Evolutionary conservation across 23 tunicate species (phyloP), one percentile per base, ranked within the genome.

Genomic region (Clavelina lepadiformis): DNA sequence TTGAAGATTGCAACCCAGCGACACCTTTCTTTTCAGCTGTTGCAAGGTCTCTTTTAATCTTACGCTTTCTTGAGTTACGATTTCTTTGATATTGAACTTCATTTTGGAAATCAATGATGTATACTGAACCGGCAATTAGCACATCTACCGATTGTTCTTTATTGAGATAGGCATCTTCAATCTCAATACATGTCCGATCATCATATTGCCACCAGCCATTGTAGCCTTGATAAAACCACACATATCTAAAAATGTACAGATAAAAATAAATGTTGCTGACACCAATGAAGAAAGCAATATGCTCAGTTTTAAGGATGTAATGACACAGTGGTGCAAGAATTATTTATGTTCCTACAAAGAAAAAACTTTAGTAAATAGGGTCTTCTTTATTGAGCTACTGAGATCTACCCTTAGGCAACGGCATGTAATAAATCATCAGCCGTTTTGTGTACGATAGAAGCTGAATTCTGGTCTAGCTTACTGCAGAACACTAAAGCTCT

Each of bases 201-300:
- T 91, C 98, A 65, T 91, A 91, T 38, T 91, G 91, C 98, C 98
- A 91, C 98, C 98, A 91, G 22, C 98, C 98, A 46, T 82, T 91
- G 68, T 72, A 66, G 26, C 98, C 98, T 72, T 91, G 75, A 54
- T 91, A 91, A 49, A 51, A 91, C 98, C 98, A 91, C n/a, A 84
- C 83, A 61, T 84, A 55, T 28, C 83, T 76, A 47, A 5, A 77
- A 77, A 20, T n/a, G n/a, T n/a, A n/a, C n/a, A n/a, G n/a, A n/a
- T n/a, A n/a, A n/a, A n/a, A n/a, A n/a, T n/a, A n/a, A n/a, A n/a
- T n/a, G n/a, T n/a, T n/a, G n/a, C n/a, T n/a, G n/a, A n/a, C n/a
- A n/a, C n/a, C n/a, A n/a, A n/a, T n/a, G n/a, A n/a, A n/a, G n/a
- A n/a, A n/a, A n/a, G n/a, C n/a, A n/a, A n/a, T n/a, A n/a, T n/a